Conservation (phyloP, 2,797 vertebrate genomes). For the Catharus ustulatus region DNA sequence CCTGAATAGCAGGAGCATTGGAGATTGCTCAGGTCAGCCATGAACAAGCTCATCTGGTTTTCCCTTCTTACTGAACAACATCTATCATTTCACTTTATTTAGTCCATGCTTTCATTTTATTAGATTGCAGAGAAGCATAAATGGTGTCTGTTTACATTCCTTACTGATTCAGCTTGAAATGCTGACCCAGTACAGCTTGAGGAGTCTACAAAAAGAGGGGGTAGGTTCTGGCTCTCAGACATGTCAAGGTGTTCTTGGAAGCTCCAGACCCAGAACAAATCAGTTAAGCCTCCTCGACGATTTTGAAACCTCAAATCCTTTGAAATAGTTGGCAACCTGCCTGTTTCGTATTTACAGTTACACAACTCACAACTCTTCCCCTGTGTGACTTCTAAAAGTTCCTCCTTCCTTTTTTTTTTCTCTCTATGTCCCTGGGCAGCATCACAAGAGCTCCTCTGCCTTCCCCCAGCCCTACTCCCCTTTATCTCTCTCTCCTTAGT, state of each 20-base stretch:
- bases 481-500: neutral
- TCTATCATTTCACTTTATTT: slow-evolving; percentile 16
- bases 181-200: slow-evolving; percentile 24
- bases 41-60: neutral
- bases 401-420: slow-evolving; percentile 58
- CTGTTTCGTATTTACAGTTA: slow-evolving; percentile 32
- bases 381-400: slow-evolving; percentile 32
- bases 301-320: slow-evolving; percentile 61
- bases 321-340: slow-evolving; percentile 52
- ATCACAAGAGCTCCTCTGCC: neutral
- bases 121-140: slow-evolving; percentile 6
- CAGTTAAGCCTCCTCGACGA: slow-evolving; percentile 10
- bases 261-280: slow-evolving; percentile 5
- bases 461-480: neutral
- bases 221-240: neutral
- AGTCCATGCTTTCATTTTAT: slow-evolving; percentile 25
- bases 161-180: neutral
- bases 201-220: neutral
- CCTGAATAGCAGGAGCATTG: neutral
- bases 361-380: slow-evolving; percentile 61
- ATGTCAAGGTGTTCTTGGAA: slow-evolving; percentile 49
- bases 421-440: slow-evolving; percentile 24
- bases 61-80: neutral
- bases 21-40: neutral
- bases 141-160: slow-evolving; percentile 51